These are phyloP conservation scores for Glaucomys volans DNA, from an alignment of 2,113 vertebrate species.

Conservation along the genomic window DNA sequence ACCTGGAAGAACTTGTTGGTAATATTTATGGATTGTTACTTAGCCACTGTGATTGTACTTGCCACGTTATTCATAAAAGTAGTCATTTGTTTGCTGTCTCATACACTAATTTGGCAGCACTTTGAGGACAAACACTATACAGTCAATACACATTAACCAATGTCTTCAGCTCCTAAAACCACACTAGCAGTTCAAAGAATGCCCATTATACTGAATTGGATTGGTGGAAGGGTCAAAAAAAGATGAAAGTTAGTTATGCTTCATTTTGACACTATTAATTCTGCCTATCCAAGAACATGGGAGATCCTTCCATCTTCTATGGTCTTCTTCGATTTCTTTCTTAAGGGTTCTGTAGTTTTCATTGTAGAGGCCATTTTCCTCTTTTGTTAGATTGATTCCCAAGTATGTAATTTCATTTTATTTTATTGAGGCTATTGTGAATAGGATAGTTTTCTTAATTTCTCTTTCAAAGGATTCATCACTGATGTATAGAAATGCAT, in stretches of 20 bases:
- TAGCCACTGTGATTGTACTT: background rate
- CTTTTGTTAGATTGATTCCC: no score
- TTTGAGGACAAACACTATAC: background rate
- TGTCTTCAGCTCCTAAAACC: background rate
- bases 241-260: background rate
- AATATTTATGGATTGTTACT: background rate
- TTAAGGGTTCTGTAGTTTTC: no score
- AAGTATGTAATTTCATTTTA: no score
- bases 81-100: background rate
- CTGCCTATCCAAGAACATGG: no score
- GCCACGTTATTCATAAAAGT: background rate
- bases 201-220: background rate
- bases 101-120: background rate
- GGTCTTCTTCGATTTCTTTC: no score
- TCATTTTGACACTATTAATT: background rate
- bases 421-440: no score
- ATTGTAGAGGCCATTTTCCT: no score
- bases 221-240: background rate
- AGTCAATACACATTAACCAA: background rate
- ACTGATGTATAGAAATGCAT: no score
- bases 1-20: background rate
- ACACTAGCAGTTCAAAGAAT: background rate
- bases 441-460: no score
- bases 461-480: no score
- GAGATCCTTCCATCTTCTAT: no score